Conservation (phyloP, 2,888 invertebrate species). For the Amiota communis region DNA sequence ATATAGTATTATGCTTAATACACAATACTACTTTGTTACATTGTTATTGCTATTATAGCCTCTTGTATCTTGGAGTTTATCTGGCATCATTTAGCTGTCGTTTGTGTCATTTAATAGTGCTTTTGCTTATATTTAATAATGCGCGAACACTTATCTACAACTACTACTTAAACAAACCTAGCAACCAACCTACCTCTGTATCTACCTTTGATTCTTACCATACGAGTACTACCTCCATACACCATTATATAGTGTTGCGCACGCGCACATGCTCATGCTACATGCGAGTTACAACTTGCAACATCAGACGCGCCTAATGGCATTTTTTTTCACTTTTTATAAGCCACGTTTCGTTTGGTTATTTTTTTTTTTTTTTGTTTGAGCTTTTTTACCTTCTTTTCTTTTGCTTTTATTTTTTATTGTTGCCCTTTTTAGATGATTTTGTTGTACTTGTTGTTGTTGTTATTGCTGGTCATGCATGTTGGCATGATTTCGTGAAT, state of each 20-base stretch:
- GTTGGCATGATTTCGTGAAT: conserved; percentile 29
- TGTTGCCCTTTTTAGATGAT: neutral
- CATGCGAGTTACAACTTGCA: neutral
- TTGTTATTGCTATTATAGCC: too few species aligned
- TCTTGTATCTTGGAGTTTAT: conserved; percentile 39
- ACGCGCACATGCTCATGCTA: neutral
- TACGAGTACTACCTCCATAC: neutral
- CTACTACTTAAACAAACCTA: neutral
- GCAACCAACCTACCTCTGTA: too few species aligned
- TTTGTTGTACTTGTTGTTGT: neutral
- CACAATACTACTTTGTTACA: too few species aligned
- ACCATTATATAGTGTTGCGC: neutral
- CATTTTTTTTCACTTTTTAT: conserved; percentile 15
- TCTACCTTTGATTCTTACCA: too few species aligned
- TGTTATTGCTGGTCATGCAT: conserved; percentile 4
- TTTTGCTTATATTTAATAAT: conserved; percentile 23
- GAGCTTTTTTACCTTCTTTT: neutral
- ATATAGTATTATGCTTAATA: too few species aligned
- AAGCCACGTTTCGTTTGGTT: neutral
- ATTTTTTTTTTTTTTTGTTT: too few species aligned
- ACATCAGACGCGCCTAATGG: conserved; percentile 30
- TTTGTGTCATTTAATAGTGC: conserved; percentile 61
- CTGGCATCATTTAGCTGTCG: conserved; percentile 64
- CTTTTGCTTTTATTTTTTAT: neutral
- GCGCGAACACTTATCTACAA: conserved; percentile 14